Evolutionary conservation across 2,888 invertebrate genomes (phyloP).

Genomic region (Sepiola atlantica): DNA sequence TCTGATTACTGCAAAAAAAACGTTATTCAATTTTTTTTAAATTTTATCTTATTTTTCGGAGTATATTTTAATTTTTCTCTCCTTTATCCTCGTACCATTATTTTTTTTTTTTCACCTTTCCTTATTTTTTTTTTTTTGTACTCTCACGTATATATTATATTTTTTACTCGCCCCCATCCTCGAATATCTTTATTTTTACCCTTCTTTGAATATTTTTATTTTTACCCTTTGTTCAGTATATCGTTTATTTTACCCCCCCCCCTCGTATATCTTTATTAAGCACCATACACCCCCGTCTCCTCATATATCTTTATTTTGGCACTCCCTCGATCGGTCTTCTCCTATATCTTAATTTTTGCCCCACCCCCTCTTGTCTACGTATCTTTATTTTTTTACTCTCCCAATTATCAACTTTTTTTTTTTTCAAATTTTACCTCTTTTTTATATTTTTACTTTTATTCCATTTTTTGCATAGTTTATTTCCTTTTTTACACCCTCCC

Average conservation of each 20-base stretch:
- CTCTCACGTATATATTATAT: neutral
- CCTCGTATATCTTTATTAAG: neutral
- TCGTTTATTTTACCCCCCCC: neutral
- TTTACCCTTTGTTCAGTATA: neutral
- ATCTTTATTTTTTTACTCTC: neutral
- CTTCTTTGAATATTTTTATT: neutral
- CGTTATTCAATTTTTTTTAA: neutral
- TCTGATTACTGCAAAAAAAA: too few relatives aligned
- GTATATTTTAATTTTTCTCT: neutral
- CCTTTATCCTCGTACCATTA: neutral
- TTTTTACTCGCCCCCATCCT: neutral
- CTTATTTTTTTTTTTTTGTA: too few relatives aligned
- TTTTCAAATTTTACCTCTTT: neutral
- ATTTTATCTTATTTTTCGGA: neutral
- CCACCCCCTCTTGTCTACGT: neutral
- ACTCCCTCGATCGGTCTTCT: too few relatives aligned
- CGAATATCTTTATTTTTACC: neutral
- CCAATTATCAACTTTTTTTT: too few relatives aligned
- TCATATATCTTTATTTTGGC: neutral
- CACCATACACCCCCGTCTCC: neutral
- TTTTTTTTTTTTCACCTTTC: too few relatives aligned
- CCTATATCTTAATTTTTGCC: too few relatives aligned
- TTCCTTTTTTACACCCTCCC: neutral
- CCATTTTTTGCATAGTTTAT: neutral
- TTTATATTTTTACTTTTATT: neutral